Conservation (phyloP, 2,797 vertebrate genomes). For the Lagorchestes hirsutus region DNA sequence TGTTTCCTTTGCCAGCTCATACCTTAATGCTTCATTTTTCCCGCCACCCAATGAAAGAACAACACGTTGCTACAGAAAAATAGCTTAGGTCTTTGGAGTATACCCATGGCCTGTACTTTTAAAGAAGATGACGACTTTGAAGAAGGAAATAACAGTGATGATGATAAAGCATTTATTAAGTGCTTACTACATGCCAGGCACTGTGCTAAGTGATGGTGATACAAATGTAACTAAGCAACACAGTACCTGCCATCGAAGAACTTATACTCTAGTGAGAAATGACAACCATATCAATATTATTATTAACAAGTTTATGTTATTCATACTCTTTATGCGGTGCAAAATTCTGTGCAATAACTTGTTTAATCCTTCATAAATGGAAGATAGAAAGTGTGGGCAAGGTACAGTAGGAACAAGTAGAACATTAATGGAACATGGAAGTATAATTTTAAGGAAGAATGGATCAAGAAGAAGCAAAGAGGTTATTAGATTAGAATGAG, state of each 20-base stretch:
- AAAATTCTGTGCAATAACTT: background rate
- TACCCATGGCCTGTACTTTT: background rate
- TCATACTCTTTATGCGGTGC: background rate
- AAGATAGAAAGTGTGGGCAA: background rate
- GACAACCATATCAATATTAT: background rate
- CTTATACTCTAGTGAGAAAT: background rate
- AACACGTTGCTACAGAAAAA: background rate
- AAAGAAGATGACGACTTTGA: background rate
- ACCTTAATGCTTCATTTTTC: background rate
- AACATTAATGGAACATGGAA: background rate
- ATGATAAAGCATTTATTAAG: background rate
- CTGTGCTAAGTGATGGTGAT: background rate
- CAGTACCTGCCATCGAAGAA: background rate
- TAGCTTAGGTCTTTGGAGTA: background rate
- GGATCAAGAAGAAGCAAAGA: background rate
- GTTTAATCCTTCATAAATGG: background rate
- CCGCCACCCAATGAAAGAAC: background rate
- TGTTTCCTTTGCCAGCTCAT: conserved; percentile 13
- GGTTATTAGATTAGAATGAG: background rate
- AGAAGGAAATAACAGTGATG: background rate
- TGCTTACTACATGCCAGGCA: background rate
- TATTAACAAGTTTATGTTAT: background rate
- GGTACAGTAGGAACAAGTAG: background rate
- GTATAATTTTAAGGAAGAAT: background rate
- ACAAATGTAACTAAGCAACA: background rate